A percentile compares a stretch with the other conserved stretches of the same genome.
Evolutionary conservation across 2,888 invertebrate species (phyloP).

Genomic region (Chaitophorus viminalis): DNA sequence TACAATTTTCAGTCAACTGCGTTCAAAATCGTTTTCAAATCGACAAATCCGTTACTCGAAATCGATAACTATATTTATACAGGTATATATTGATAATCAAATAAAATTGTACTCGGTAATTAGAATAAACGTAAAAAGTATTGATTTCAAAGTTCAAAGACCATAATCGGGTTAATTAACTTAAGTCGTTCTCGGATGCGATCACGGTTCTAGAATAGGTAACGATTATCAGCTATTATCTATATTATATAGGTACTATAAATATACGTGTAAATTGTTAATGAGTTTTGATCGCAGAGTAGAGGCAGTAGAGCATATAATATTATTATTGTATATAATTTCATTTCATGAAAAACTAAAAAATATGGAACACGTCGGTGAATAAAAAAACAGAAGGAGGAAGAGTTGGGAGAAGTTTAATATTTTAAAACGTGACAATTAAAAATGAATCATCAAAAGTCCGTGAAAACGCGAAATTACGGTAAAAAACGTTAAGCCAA

Average conservation of each 20-base stretch:
- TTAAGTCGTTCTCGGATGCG: background rate
- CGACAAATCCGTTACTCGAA: background rate
- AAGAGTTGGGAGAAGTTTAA: background rate
- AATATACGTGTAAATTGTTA: background rate
- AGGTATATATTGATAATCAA: background rate
- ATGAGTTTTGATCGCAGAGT: background rate
- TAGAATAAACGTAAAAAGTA: background rate
- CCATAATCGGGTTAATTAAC: background rate
- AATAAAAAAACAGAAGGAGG: background rate
- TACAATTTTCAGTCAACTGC: background rate
- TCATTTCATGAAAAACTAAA: no score
- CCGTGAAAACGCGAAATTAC: background rate
- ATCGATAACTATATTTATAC: no score
- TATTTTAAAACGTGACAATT: constrained; percentile 5
- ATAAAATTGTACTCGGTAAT: background rate
- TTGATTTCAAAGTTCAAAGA: no score
- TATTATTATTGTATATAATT: no score
- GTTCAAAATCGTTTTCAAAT: background rate
- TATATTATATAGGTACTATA: background rate
- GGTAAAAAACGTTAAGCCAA: no score
- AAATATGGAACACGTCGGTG: background rate
- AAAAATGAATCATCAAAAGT: constrained; percentile 28
- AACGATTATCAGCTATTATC: background rate
- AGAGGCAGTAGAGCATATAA: no score
- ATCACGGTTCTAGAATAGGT: background rate